These are phyloP conservation scores for Diplosoma virens DNA, from an alignment of 23 tunicate species.

Conservation along the genomic window DNA sequence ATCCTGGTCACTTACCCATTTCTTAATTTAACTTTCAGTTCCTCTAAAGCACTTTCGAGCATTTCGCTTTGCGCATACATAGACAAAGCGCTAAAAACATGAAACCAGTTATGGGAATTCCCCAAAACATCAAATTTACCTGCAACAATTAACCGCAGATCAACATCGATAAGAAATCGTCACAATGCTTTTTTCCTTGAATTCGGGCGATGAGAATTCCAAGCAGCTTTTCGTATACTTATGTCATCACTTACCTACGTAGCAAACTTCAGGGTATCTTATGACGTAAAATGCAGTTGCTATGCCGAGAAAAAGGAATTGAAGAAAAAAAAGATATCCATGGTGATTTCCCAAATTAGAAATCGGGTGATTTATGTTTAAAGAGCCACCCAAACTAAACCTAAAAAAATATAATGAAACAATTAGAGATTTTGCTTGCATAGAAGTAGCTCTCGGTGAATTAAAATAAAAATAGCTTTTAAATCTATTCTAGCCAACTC, in stretches of 20 bases:
- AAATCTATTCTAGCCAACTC: too few species aligned
- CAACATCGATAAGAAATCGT: too few species aligned
- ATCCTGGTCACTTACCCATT: constrained; percentile 5
- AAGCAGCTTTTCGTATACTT: too few species aligned
- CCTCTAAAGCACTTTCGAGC: not conserved
- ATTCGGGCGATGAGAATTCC: too few species aligned
- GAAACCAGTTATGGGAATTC: constrained; percentile 14
- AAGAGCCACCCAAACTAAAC: too few species aligned
- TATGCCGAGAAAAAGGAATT: not conserved
- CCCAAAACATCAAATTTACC: constrained; percentile 4
- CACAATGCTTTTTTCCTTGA: too few species aligned
- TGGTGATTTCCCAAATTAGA: not conserved
- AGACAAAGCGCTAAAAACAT: not conserved
- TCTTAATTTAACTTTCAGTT: not conserved
- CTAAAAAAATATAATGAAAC: too few species aligned
- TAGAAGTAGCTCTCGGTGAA: too few species aligned
- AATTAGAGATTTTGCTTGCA: too few species aligned
- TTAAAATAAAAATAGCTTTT: too few species aligned
- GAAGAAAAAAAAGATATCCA: not conserved
- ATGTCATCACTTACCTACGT: too few species aligned
- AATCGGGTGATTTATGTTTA: too few species aligned
- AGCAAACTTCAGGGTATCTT: not conserved
- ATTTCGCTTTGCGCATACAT: constrained; percentile 4
- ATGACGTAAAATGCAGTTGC: not conserved
- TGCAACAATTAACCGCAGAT: not conserved